Base-by-base conservation (phyloP, 64 coral and sea anemone species). In the Stichodactyla helianthus region DNA sequence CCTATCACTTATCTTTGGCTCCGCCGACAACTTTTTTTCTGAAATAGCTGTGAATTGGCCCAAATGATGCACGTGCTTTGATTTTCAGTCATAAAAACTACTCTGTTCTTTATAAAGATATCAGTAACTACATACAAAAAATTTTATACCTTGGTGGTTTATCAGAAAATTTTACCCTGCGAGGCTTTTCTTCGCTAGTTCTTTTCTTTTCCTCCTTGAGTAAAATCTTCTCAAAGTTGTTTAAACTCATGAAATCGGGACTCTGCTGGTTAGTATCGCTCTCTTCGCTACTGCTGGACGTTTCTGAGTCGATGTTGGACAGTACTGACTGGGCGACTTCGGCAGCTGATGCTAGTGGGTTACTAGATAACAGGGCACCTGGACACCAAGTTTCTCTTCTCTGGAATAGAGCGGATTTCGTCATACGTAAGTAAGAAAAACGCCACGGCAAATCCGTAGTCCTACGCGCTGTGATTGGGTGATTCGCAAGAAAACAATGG, bases 331-430 rank as follows among this genome's bases (percentile, higher is more conserved):
- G 67, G 54, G 54, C 77, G 3, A 88, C 13, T 62, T 14, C 55
- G n/a, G 89, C 82, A 5, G 89, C 82, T 17, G 89, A 85, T 16
- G 83, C 57, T 1, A 90, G 89, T 20, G 89, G 89, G 16, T 83
- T 58, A 16, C 76, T 90, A 1, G 89, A 85, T 9, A 90, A 84
- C 57, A 55, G 26, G 15, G 89, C 89, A 6, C 89, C 89, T 53
- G 89, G 89, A 55, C 89, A 90, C 89, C 89, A 90, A 15, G 89
- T 90, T 58, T 85, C 83, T 62, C 89, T 83, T 27, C 89, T 74
- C 68, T 74, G 12, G 9, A 74, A 58, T 77, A 13, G 74, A 50
- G 44, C 74, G 35, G 35, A 44, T 44, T 77, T 77, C 74, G 44
- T 20, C n/a, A n/a, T n/a, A n/a, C n/a, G 23, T 16, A 13, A 77